A percentile compares a stretch with the other conserved stretches of the same genome.
Evolutionary conservation across 2,888 invertebrate species (phyloP).

Genomic region (Sceliomorpha sp.): DNA sequence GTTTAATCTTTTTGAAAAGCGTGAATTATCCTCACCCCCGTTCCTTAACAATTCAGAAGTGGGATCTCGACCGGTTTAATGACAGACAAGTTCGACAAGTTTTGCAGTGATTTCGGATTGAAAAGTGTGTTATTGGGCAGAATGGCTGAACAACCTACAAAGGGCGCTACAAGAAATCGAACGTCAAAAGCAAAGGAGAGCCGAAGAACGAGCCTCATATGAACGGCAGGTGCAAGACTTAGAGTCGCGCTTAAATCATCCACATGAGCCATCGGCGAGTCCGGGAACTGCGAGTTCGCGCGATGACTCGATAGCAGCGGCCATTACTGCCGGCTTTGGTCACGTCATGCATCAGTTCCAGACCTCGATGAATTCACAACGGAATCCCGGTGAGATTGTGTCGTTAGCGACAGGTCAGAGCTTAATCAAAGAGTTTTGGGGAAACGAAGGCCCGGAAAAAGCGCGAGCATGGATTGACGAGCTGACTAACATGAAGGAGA

Average conservation of each 20-base stretch:
- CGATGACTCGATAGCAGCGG: constrained; percentile 4
- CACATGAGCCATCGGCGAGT: not conserved
- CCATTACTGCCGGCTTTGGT: constrained; percentile 1
- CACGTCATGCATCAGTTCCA: not conserved
- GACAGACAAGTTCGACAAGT: constrained; percentile 1
- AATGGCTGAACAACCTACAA: constrained; percentile 1
- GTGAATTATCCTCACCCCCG: too few relatives aligned
- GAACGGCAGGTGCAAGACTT: not conserved
- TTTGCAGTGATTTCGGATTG: not conserved
- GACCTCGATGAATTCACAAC: not conserved
- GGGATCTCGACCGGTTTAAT: not conserved
- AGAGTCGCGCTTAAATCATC: not conserved
- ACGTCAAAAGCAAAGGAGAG: constrained; percentile 1
- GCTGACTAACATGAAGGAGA: constrained; percentile 7
- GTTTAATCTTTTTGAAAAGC: too few relatives aligned
- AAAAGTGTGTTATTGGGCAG: not conserved
- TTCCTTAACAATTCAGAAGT: constrained; percentile 16
- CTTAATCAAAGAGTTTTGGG: constrained; percentile 28
- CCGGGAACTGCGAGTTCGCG: too few relatives aligned
- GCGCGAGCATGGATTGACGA: constrained; percentile 23
- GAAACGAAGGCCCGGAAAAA: constrained; percentile 35
- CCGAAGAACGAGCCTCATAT: not conserved
- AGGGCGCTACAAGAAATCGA: not conserved
- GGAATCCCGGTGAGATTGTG: not conserved
- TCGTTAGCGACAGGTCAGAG: not conserved